Percentiles rank a stretch among this genome's conserved stretches.
Conservation (phyloP, 2,797 vertebrate genomes). For the Rhodeus uyekii region DNA sequence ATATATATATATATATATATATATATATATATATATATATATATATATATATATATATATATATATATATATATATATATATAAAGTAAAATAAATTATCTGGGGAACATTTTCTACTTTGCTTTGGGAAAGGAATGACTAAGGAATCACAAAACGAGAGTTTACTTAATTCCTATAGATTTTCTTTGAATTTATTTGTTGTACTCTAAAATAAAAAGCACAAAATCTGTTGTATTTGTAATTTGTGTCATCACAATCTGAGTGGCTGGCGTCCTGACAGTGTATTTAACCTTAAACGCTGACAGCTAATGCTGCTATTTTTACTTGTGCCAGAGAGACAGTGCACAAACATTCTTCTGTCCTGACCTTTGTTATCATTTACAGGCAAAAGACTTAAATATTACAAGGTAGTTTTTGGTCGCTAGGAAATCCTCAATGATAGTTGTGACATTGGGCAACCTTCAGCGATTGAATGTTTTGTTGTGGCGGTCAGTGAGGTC, state of each 20-base stretch:
- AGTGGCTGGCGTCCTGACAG: constrained; percentile 30
- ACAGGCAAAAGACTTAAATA: neutral
- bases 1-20: too few relatives aligned
- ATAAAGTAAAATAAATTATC: too few relatives aligned
- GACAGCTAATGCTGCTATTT: constrained; percentile 23
- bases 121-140: neutral
- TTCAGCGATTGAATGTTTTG: neutral
- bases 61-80: too few relatives aligned
- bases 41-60: too few relatives aligned
- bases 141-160: neutral
- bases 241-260: neutral
- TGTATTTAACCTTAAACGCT: constrained; percentile 27
- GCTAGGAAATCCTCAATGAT: neutral
- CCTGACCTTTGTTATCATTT: neutral
- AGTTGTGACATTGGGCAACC: neutral
- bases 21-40: too few relatives aligned
- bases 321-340: constrained; percentile 2
- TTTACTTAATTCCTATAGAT: neutral
- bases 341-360: neutral
- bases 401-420: neutral
- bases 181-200: neutral
- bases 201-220: neutral
- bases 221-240: neutral
- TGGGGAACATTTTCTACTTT: too few relatives aligned
- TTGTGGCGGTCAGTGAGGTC: neutral